Evolutionary conservation across 1,140 invertebrate species (phyloP).

Genomic region (Penaeus japonicus): DNA sequence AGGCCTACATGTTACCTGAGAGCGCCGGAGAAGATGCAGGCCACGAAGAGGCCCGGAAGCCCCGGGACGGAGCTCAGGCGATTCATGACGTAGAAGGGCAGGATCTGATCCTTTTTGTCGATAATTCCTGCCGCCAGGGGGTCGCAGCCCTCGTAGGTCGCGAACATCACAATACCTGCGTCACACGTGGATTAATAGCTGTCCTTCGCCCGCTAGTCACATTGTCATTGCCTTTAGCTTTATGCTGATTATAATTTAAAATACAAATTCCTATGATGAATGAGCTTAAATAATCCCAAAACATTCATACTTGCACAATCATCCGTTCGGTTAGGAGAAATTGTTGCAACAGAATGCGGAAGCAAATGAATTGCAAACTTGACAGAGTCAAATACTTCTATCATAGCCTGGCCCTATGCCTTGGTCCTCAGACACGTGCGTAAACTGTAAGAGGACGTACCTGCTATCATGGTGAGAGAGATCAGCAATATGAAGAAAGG

Average conservation of each 20-base stretch:
- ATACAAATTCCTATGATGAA: no score
- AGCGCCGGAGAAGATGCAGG: not conserved
- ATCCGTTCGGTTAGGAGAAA: no score
- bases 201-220: no score
- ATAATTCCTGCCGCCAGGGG: not conserved
- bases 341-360: no score
- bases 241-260: no score
- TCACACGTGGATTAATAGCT: no score
- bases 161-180: not conserved
- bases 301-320: no score
- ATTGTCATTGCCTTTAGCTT: no score
- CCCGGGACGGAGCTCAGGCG: not conserved
- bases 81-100: conserved; percentile 15
- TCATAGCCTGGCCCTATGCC: not conserved
- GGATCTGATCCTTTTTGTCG: not conserved
- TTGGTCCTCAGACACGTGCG: not conserved
- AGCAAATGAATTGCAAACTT: no score
- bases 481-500: conserved; percentile 42
- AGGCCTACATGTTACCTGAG: no score
- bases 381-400: not conserved
- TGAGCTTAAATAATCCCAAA: no score
- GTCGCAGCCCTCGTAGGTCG: not conserved
- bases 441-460: not conserved
- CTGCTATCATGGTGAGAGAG: conserved; percentile 26
- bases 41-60: not conserved